Evolutionary conservation across 1,140 invertebrate genomes (phyloP).

Genomic region (Hycleus cichorii): DNA sequence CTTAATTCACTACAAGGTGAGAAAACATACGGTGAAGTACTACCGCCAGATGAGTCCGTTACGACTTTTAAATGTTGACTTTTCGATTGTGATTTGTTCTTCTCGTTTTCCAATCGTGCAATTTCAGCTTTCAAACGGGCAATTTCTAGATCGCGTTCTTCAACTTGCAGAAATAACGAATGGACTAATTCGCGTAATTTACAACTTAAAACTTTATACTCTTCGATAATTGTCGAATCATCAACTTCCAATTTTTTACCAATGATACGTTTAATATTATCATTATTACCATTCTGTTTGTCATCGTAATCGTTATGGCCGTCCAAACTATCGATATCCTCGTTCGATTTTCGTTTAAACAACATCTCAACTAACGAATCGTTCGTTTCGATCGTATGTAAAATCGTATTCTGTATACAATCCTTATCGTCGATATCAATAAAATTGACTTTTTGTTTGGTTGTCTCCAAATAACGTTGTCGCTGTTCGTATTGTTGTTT

Average conservation of each 20-base stretch:
- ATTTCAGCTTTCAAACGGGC: conserved; percentile 22
- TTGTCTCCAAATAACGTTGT: conserved; percentile 6
- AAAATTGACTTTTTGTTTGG: conserved; percentile 7
- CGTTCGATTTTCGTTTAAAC: conserved; percentile 6
- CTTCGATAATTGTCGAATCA: conserved; percentile 27
- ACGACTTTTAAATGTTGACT: conserved; percentile 32
- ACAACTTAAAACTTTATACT: conserved; percentile 27
- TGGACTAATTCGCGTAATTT: conserved; percentile 26
- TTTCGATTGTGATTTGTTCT: conserved; percentile 21
- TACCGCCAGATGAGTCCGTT: conserved; percentile 35
- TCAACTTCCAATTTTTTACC: conserved; percentile 30
- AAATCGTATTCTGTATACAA: conserved; percentile 13
- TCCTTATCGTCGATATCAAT: background rate
- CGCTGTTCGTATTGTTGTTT: conserved; percentile 22
- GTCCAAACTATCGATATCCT: conserved; percentile 7
- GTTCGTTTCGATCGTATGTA: conserved; percentile 26
- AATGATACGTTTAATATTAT: conserved; percentile 8
- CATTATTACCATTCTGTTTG: conserved; percentile 3
- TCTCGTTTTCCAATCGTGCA: conserved; percentile 22
- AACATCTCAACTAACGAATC: conserved; percentile 27
- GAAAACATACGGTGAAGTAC: conserved; percentile 39
- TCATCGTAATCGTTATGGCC: background rate
- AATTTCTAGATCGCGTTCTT: conserved; percentile 28
- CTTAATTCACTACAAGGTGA: conserved; percentile 41
- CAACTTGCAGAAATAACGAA: conserved; percentile 24